Evolutionary conservation across 2,888 invertebrate species (phyloP).

Genomic region (Scaptomyza tumidula): DNA sequence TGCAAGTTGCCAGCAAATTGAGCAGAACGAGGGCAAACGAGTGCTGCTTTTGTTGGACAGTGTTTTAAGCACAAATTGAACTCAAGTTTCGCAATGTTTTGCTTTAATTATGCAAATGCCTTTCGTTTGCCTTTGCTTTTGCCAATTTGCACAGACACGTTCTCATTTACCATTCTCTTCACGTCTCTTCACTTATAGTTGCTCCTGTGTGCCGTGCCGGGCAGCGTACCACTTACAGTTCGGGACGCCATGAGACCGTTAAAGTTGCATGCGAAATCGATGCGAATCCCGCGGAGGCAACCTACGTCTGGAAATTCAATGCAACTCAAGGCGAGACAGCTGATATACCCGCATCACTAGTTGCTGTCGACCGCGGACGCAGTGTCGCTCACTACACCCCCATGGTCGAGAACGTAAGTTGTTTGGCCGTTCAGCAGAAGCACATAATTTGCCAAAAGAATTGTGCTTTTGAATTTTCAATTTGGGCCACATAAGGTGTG

Average conservation of each 20-base stretch:
- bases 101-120: slow-evolving; percentile 77
- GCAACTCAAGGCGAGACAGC: slow-evolving; percentile 88
- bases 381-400: slow-evolving; percentile 90
- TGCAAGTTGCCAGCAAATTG: slow-evolving; percentile 35
- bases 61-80: slow-evolving; percentile 56
- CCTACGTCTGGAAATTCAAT: slow-evolving; percentile 91
- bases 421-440: neutral
- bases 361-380: slow-evolving; percentile 87
- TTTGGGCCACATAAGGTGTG: slow-evolving; percentile 72
- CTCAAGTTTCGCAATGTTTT: slow-evolving; percentile 67
- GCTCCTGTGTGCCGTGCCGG: slow-evolving; percentile 89
- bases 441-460: slow-evolving; percentile 83
- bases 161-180: slow-evolving; percentile 8
- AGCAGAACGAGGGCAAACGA: slow-evolving; percentile 37
- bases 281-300: slow-evolving; percentile 89
- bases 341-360: slow-evolving; percentile 88
- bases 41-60: slow-evolving; percentile 28
- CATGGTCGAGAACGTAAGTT: slow-evolving; percentile 87
- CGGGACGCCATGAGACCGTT: slow-evolving; percentile 89
- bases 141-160: slow-evolving; percentile 55
- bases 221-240: slow-evolving; percentile 89
- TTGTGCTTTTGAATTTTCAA: slow-evolving; percentile 82
- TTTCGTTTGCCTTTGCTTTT: slow-evolving; percentile 23
- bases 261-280: slow-evolving; percentile 90
- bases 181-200: slow-evolving; percentile 84